These are phyloP conservation scores for Eremophila alpestris DNA, from an alignment of 2,797 vertebrate genomes.

Conservation along the genomic window DNA sequence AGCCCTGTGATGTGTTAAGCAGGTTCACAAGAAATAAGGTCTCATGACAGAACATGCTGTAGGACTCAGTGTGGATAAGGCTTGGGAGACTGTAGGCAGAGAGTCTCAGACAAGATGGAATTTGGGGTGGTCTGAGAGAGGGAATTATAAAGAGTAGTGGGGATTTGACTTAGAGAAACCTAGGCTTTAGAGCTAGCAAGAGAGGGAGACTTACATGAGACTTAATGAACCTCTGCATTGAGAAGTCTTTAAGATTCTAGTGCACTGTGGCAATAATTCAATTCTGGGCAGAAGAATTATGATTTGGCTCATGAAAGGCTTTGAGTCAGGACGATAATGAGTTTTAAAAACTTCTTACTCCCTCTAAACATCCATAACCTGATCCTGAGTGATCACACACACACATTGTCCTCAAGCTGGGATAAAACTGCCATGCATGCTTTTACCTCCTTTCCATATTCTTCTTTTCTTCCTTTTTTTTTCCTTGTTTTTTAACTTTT, in stretches of 20 bases:
- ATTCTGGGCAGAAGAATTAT: neutral
- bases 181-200: neutral
- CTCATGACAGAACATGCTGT: neutral
- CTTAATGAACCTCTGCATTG: neutral
- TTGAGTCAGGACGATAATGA: neutral
- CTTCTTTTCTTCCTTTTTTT: neutral
- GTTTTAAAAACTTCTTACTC: neutral
- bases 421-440: neutral
- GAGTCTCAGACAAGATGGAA: neutral
- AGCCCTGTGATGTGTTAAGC: neutral
- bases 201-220: neutral
- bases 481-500: too few species aligned
- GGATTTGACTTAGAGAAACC: neutral
- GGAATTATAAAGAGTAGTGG: neutral
- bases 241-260: neutral
- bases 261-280: neutral
- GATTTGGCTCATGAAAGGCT: neutral
- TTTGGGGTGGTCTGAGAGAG: neutral
- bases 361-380: neutral
- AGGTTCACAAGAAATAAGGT: neutral
- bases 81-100: neutral
- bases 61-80: rapidly evolving
- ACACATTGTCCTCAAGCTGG: rapidly evolving
- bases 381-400: neutral
- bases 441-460: neutral